Evolutionary conservation across 64 coral and sea anemone species (phyloP), one percentile per base, ranked within the genome.

Genomic region (Pocillopora damicornis): DNA sequence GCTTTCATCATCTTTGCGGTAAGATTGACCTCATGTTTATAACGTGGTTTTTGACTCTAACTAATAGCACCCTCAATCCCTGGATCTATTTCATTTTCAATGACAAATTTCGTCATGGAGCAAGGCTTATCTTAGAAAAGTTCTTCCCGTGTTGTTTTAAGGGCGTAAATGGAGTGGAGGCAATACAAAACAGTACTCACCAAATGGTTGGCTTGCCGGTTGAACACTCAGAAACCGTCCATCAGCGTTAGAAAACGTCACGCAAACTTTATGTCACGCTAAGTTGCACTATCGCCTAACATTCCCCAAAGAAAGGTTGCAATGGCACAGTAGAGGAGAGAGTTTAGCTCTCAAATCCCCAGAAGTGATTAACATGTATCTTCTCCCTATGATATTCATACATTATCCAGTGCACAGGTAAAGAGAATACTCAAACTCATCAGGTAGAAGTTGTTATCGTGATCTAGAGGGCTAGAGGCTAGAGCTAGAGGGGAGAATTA

Each of bases 41-140:
- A 0, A 22, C 68, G 11, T 83, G 37, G 63, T 61, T 91, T 15
- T 74, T 91, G 35, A 86, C 73, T 17, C 76, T 30, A 18, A 3
- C 75, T 6, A 91, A 77, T 59, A 79, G 71, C 23, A 74, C 34
- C 0, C 62, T 82, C 30, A 91, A 91, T 66, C 89, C 89, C 1
- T 78, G 56, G 73, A 86, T 91, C 16, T 91, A 91, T 65, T 79
- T 79, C 11, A 88, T 88, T 6, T 78, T 88, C 13, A 78, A 57
- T 59, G 60, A 83, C 30, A 61, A 68, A 45, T 83, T 83, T 42
- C 80, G 80, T 20, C 80, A 83, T 5, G 80, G 80, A 42, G 63
- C 80, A 15, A 66, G 35, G 17, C 22, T 83, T 5, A 9, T 83
- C 34, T 45, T 83, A 13, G 15, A 66, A 37, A 83, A 18, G 36